phyloP scores from a whole-genome alignment of 2,797 vertebrate genomes.

The Alfaro cultratus region DNA sequence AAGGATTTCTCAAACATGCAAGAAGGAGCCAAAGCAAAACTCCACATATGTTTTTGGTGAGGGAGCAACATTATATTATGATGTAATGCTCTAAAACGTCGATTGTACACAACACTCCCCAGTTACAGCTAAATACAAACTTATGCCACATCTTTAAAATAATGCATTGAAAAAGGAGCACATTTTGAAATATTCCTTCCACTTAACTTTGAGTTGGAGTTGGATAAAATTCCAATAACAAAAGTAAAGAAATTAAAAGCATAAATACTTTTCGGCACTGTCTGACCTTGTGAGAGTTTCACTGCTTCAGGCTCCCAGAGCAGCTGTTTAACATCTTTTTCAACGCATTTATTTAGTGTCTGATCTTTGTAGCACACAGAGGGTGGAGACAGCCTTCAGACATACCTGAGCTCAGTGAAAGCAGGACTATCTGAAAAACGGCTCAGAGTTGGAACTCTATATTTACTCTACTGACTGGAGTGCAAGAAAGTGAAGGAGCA shows the following conservation, averaged over 20 bases:
- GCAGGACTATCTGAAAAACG: background rate
- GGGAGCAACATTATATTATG: no score
- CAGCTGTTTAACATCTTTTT: background rate
- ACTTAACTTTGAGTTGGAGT: background rate
- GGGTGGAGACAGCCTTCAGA: background rate
- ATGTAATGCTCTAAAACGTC: no score
- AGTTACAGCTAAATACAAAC: background rate
- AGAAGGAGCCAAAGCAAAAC: no score
- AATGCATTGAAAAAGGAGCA: background rate
- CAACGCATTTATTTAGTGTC: background rate
- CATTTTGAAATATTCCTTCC: background rate
- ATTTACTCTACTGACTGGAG: background rate
- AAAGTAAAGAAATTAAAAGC: background rate
- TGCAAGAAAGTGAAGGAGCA: conserved; percentile 5
- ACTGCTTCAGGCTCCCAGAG: background rate
- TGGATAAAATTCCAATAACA: background rate
- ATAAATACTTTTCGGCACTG: background rate
- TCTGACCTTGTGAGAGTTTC: background rate
- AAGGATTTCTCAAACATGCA: no score
- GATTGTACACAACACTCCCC: no score
- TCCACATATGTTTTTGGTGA: no score
- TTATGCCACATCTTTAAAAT: background rate
- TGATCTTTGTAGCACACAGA: background rate
- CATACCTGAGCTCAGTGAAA: background rate
- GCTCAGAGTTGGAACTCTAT: background rate